Evolutionary conservation across 2,888 invertebrate genomes (phyloP), one percentile per base, ranked within the genome.

Genomic region (Latheticus oryzae): DNA sequence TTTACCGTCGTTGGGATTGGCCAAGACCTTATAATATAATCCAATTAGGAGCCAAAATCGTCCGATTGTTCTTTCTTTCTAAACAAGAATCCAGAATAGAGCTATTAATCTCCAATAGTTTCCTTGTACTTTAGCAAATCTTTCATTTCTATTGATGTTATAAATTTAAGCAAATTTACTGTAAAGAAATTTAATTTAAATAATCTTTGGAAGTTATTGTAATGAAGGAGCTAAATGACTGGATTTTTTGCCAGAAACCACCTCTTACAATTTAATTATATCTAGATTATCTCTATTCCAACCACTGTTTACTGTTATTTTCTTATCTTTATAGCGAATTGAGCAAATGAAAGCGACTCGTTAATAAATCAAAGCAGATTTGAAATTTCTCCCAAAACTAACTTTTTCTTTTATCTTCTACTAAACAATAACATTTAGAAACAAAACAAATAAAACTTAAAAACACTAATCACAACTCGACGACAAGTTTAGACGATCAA

Each of bases 351-450:
- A 50, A 50, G 17, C n/a, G 17, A 33, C 50, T 32, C 26, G 12
- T 30, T 50, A 26, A 50, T 50, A 50, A 50, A 50, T 50, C 50
- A 50, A 13, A 50, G 8, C 47, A 38, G 23, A 38, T 50, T 38
- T 38, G 37, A 50, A 37, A 50, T 9, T 37, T 43, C 26, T 37
- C 17, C 35, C 13, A 15, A 48, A 13, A 8, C 11, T 21, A 43
- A 45, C 9, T 9, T 50, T 9, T 35, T 47, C 26, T 33, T 16
- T 47, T 47, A 33, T 47, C 47, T 15, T 21, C 7, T 40, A 11
- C 16, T 15, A 15, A 24, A 42, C 32, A 35, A 11, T 16, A 30
- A 28, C 12, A 32, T 21, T 38, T 3, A 21, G 9, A 45, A n/a
- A 30, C 9, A 47, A 47, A 33, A 24, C 24, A 12, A 37, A 37